Evolutionary conservation across 2,888 invertebrate species (phyloP), one percentile per base, ranked within the genome.

Genomic region (Heliconius hortense): DNA sequence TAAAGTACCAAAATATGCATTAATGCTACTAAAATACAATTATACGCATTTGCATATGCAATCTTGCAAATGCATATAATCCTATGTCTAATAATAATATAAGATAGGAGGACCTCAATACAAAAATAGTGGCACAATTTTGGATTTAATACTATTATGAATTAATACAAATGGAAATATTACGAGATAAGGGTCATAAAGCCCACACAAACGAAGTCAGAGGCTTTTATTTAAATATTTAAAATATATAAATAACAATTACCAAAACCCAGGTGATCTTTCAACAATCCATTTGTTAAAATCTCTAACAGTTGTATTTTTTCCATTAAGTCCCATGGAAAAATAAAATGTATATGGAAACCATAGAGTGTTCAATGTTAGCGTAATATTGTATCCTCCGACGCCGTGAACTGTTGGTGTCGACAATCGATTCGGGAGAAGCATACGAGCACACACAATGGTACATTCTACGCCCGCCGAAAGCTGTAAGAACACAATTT

Each of bases 391-490:
- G 82, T 88, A 92, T 4, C 90, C 88, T 0, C 91, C 91, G 0
- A 93, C 84, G 24, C 92, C 92, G 0, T 80, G 73, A 11, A 92
- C 84, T 1, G 28, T 2, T 0, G 92, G 92, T 0, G 35, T 72
- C 1, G 81, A 64, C 15, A 87, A 79, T 2, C 89, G 86, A 77
- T 89, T 92, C 0, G 92, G 93, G 77, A 92, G 79, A 31, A 82
- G 59, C 56, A 92, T 73, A 0, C 87, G 85, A 53, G 86, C 91
- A 75, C 93, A 93, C 3, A 86, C 82, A 31, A 93, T 91, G 3
- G 87, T 90, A 59, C 87, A 87, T 63, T 91, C 88, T 15, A 90
- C 81, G 0, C 92, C 93, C 4, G 90, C 90, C 74, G 90, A 90
- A 80, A 93, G 79, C 93, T 93, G 80, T 5, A 82, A 77, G 60